Evolutionary conservation across 2,888 invertebrate genomes (phyloP), one percentile per base, ranked within the genome.

Genomic region (Cyrtodaria siliqua): DNA sequence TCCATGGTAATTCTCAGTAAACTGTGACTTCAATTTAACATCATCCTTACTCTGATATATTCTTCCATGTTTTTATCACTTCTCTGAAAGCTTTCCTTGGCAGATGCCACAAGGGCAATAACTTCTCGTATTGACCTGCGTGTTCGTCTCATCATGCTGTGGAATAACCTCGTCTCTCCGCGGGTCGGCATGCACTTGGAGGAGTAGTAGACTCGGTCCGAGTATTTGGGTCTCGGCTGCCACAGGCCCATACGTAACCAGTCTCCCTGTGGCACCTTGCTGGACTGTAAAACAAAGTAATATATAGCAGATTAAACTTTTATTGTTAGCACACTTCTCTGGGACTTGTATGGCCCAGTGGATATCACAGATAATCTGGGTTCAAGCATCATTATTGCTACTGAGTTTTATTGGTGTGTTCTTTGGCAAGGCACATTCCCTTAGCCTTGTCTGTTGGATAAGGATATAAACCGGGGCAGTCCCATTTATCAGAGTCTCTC

Each of bases 201-300:
- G 1, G 92, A 91, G 72, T 85, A 85, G 82, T 92, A 92, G 53
- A 90, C 83, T 14, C 89, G 70, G 67, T 91, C 91, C 4, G 86
- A 79, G 85, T 92, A 92, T 49, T 84, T 85, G 2, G 92, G 92
- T 8, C 86, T 78, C 6, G 91, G 89, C 63, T 89, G 84, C 83
- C 85, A 88, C 24, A 92, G 79, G 18, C 92, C 92, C 49, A 91
- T 84, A 38, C 89, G 69, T 16, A 84, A 79, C 92, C 92, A 92
- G 69, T 92, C 91, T 27, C 85, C 66, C 61, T 91, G 85, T 4
- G 92, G 91, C 4, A 92, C 87, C 73, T 89, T 88, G 66, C 77
- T 84, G 20, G 87, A 84, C 92, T 92, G 82, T 8, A 70, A 60
- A 23, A n/a, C n/a, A n/a, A n/a, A n/a, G n/a, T n/a, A n/a, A n/a